phyloP scores from a whole-genome alignment of 2,113 vertebrate genomes.

The Triplophysa siluroides region DNA sequence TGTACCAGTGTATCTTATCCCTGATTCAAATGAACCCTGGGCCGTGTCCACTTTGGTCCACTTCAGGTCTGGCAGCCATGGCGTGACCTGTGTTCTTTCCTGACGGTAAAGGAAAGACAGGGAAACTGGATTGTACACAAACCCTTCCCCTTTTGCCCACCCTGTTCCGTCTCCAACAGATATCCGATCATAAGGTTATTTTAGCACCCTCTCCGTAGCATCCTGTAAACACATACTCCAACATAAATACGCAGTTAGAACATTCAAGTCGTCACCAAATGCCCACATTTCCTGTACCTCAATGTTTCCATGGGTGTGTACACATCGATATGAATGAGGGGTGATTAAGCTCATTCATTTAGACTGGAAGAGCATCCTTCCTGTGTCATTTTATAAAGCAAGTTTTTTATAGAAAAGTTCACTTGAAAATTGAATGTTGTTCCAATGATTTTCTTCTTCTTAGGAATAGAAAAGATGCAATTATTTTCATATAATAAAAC shows the following conservation, averaged over 20 bases:
- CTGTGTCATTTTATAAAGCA: background rate
- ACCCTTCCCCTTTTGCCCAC: constrained; percentile 46
- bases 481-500: too few species aligned
- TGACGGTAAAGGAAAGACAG: constrained; percentile 63
- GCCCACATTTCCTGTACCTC: constrained; percentile 46
- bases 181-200: constrained; percentile 70
- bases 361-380: background rate
- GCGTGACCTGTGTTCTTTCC: constrained; percentile 70
- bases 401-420: background rate
- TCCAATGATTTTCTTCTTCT: background rate
- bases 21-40: constrained; percentile 53
- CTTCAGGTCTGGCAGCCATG: constrained; percentile 46
- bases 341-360: background rate
- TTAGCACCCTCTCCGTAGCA: constrained; percentile 68
- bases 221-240: constrained; percentile 62
- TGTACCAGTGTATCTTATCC: constrained; percentile 22
- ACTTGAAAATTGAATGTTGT: background rate
- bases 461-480: background rate
- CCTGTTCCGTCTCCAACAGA: constrained; percentile 62
- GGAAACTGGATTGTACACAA: constrained; percentile 56
- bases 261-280: constrained; percentile 25
- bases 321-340: constrained; percentile 41
- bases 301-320: constrained; percentile 7
- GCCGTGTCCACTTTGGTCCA: constrained; percentile 59
- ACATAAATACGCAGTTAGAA: constrained; percentile 27